A percentile compares a stretch with the other conserved stretches of the same genome.
Conservation (phyloP, 1,140 invertebrate genomes). For the Alviniconcha marisindica region DNA sequence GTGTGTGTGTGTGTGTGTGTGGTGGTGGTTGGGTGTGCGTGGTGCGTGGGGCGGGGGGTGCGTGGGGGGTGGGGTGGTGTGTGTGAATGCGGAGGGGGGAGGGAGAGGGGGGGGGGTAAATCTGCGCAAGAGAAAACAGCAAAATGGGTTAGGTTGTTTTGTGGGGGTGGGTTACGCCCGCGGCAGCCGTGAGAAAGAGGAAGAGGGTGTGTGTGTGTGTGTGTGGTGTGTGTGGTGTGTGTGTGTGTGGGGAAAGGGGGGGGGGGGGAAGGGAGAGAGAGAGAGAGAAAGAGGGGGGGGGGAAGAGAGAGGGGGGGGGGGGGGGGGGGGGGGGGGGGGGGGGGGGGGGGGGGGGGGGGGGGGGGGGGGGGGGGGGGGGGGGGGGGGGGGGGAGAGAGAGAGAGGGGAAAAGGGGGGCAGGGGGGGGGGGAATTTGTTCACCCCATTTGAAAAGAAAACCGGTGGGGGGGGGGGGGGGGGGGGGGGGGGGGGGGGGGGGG, state of each 20-base stretch:
- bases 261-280: not conserved
- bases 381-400: slow-evolving; percentile 16
- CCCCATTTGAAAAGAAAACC: not conserved
- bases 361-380: not conserved
- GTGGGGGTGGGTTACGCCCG: no score
- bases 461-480: not conserved
- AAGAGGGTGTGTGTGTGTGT: no score
- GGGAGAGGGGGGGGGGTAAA: no score
- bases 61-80: no score
- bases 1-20: no score
- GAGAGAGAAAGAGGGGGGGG: not conserved
- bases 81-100: no score
- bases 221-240: no score
- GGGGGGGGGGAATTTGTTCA: not conserved
- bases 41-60: no score
- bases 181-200: no score
- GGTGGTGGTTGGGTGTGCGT: no score
- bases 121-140: no score
- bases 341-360: not conserved
- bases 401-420: slow-evolving; percentile 8
- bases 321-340: not conserved
- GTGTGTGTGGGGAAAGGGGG: not conserved
- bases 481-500: not conserved
- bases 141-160: no score
- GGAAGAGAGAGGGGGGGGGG: not conserved